These are phyloP conservation scores for Ophion obscuratus DNA, from an alignment of 2,888 invertebrate species.

Conservation along the genomic window DNA sequence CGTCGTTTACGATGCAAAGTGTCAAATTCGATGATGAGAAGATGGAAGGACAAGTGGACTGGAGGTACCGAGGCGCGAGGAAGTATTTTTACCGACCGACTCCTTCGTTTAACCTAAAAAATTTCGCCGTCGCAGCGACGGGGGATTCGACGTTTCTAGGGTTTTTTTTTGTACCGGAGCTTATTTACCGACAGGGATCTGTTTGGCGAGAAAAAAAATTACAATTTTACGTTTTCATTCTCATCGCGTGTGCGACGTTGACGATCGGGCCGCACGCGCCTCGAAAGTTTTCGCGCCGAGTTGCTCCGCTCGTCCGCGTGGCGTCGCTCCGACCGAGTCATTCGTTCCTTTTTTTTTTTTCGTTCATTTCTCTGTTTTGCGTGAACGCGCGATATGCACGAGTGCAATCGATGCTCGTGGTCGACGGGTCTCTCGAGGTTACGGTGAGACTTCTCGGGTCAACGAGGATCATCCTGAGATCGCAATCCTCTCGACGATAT, in stretches of 20 bases:
- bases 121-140: background rate
- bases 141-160: background rate
- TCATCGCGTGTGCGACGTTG: too few relatives aligned
- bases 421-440: background rate
- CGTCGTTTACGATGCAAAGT: background rate
- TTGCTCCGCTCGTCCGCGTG: background rate
- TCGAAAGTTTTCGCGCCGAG: background rate
- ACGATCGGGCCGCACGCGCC: too few relatives aligned
- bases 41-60: too few relatives aligned
- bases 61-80: too few relatives aligned
- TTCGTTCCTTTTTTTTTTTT: background rate
- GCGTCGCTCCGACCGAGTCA: background rate
- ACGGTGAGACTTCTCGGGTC: background rate
- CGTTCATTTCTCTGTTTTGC: conserved; percentile 2
- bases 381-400: conserved; percentile 3
- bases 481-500: too few relatives aligned
- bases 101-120: background rate
- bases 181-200: background rate
- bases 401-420: conserved; percentile 15
- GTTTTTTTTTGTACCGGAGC: background rate
- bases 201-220: too few relatives aligned
- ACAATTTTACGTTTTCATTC: too few relatives aligned
- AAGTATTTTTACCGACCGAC: background rate
- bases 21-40: background rate
- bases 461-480: background rate